phyloP scores from a whole-genome alignment of 2,113 vertebrate genomes.

The Mesembrinibis cayennensis region DNA sequence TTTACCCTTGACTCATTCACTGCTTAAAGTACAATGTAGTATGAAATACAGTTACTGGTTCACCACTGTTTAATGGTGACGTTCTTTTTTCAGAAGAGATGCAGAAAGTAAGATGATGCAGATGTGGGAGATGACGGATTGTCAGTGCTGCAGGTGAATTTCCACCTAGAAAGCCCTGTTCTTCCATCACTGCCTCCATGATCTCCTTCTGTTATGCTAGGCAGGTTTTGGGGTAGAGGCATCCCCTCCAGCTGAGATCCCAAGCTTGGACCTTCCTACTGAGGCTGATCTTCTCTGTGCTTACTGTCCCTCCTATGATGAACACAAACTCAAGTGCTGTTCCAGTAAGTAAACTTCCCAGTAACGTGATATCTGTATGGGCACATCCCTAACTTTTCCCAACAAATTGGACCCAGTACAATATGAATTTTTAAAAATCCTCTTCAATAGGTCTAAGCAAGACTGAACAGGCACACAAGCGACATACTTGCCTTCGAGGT shows the following conservation, averaged over 20 bases:
- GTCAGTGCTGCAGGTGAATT: neutral
- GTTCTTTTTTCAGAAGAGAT: neutral
- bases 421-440: neutral
- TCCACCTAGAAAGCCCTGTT: neutral
- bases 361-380: accelerated
- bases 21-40: neutral
- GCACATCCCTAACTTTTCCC: neutral
- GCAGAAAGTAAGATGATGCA: neutral
- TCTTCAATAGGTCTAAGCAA: neutral
- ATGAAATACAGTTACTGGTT: neutral
- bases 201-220: neutral
- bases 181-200: neutral
- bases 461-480: neutral
- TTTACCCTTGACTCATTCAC: neutral
- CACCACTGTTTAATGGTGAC: neutral
- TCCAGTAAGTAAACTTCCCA: neutral
- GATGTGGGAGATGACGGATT: neutral
- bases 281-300: neutral
- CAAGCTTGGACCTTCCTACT: neutral
- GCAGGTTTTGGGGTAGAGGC: neutral
- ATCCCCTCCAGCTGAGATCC: accelerated
- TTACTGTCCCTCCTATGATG: neutral
- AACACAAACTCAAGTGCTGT: neutral
- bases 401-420: neutral
- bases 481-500: neutral